Conservation (phyloP, 2,888 invertebrate genomes). For the Hermodice carunculata region DNA sequence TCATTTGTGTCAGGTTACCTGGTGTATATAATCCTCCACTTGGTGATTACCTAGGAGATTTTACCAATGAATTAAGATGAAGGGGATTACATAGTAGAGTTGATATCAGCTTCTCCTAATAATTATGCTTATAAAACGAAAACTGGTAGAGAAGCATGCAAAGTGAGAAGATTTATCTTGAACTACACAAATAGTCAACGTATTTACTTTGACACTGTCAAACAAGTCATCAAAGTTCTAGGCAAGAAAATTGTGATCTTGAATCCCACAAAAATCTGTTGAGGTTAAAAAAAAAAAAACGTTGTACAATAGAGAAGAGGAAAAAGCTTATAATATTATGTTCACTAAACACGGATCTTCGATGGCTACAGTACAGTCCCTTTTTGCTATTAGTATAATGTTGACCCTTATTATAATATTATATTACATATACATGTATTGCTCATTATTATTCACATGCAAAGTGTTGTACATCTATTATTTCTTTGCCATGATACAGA, state of each 20-base stretch:
- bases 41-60: constrained; percentile 60
- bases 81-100: constrained; percentile 35
- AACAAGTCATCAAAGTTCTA: neutral
- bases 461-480: too few species aligned
- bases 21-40: constrained; percentile 35
- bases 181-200: constrained; percentile 33
- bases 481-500: too few species aligned
- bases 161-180: constrained; percentile 48
- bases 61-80: constrained; percentile 61
- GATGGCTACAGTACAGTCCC: constrained; percentile 37
- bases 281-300: constrained; percentile 79
- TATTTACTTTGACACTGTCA: constrained; percentile 41
- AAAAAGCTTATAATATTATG: constrained; percentile 20
- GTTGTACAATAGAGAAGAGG: constrained; percentile 78
- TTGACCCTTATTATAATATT: too few species aligned
- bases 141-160: constrained; percentile 35
- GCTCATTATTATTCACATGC: too few species aligned
- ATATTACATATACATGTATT: too few species aligned
- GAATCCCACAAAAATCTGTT: constrained; percentile 38
- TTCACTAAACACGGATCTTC: constrained; percentile 35
- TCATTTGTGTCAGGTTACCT: neutral
- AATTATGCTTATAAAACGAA: constrained; percentile 56
- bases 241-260: neutral
- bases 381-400: constrained; percentile 39
- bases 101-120: constrained; percentile 63